These are phyloP conservation scores for Gastrophysa polygoni DNA, from an alignment of 2,888 invertebrate species.

Conservation along the genomic window DNA sequence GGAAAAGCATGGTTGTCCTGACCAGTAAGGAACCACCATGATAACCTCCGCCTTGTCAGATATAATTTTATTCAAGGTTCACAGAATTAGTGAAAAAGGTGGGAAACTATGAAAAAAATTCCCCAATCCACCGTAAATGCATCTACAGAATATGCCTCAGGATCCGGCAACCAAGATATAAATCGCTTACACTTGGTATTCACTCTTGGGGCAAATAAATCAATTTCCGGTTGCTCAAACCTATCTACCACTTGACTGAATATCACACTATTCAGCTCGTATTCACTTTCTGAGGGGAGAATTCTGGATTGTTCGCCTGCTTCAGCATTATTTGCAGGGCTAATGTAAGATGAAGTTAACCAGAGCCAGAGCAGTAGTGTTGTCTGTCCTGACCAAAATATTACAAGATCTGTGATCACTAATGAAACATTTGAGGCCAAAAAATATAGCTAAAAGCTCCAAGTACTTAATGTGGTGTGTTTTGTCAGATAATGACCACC, in stretches of 20 bases:
- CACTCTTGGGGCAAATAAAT: slow-evolving; percentile 20
- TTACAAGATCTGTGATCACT: background rate
- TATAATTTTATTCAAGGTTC: slow-evolving; percentile 14
- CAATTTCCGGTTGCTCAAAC: slow-evolving; percentile 13
- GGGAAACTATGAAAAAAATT: slow-evolving; percentile 24
- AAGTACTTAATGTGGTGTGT: slow-evolving; percentile 15
- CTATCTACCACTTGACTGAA: background rate
- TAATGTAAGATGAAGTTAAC: slow-evolving; percentile 22
- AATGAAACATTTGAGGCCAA: slow-evolving; percentile 14
- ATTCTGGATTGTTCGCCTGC: slow-evolving; percentile 8
- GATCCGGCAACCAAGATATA: slow-evolving; percentile 16
- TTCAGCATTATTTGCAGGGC: slow-evolving; percentile 13
- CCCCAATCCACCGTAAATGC: slow-evolving; percentile 20
- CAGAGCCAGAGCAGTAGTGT: slow-evolving; percentile 21
- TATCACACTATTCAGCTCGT: background rate
- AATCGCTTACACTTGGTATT: slow-evolving; percentile 20
- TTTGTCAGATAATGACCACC: slow-evolving; percentile 30
- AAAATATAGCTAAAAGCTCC: slow-evolving; percentile 12
- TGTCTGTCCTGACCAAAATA: slow-evolving; percentile 19
- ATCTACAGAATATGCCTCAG: slow-evolving; percentile 2
- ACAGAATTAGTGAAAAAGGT: slow-evolving; percentile 14
- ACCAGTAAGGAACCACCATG: slow-evolving; percentile 15
- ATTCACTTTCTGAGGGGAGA: slow-evolving; percentile 7
- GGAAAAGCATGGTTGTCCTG: slow-evolving; percentile 11
- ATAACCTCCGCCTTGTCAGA: slow-evolving; percentile 11